A percentile compares a stretch with the other conserved stretches of the same genome.
Evolutionary conservation across 2,888 invertebrate species (phyloP).

Genomic region (Podotricha telesiphe): DNA sequence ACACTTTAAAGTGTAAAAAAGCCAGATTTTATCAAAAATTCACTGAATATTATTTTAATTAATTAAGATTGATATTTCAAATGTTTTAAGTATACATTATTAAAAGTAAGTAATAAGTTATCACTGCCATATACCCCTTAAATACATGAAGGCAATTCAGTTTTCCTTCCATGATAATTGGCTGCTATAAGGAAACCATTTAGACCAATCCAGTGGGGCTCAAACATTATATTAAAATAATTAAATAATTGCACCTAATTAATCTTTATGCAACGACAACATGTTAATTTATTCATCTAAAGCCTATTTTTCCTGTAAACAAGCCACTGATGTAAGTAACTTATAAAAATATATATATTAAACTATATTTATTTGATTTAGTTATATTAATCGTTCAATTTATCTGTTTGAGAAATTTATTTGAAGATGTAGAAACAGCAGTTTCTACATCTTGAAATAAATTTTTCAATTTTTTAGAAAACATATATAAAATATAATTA

Average conservation of each 20-base stretch:
- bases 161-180: conserved; percentile 22
- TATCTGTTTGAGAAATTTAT: too few relatives aligned
- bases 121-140: background rate
- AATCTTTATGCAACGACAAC: conserved; percentile 35
- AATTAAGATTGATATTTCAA: background rate
- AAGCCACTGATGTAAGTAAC: background rate
- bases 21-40: background rate
- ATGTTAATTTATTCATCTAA: conserved; percentile 35
- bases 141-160: background rate
- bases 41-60: background rate
- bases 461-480: too few relatives aligned
- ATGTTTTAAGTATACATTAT: background rate
- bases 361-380: too few relatives aligned
- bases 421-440: too few relatives aligned
- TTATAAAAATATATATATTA: too few relatives aligned
- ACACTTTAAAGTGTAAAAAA: too few relatives aligned
- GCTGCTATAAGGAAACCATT: conserved; percentile 26
- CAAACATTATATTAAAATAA: conserved; percentile 33
- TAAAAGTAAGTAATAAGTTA: background rate
- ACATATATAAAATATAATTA: too few relatives aligned
- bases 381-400: too few relatives aligned
- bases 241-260: conserved; percentile 35
- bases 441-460: too few relatives aligned
- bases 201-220: conserved; percentile 17
- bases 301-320: conserved; percentile 33